Base-by-base conservation (phyloP, 2,113 vertebrate genomes). In the Leptodactylus fuscus region DNA sequence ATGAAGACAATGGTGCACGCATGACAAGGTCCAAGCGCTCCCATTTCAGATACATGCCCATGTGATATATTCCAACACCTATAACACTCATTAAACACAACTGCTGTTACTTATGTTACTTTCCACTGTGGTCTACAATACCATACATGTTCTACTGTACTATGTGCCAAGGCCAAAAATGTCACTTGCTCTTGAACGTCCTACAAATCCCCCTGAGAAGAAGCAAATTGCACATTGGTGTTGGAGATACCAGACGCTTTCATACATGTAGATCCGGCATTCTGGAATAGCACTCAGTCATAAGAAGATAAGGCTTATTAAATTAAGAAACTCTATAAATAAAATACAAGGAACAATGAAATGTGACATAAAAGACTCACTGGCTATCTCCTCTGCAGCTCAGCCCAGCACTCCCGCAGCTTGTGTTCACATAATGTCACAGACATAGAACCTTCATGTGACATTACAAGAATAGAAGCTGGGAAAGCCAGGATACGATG, bases 401-500 rank as follows among this genome's bases (percentile, higher is more conserved):
- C 18, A 22, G 58, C 24, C 27, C n/a, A 27, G 27, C 13, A 18
- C 62, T 67, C 62, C 29, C 7, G 67, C 0, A 70, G 69, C 36
- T 44, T 13, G 34, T 71, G 69, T 9, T 38, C 67, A 22, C 34
- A 32, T 69, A 70, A 36, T 38, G 67, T 71, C 69, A 41, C 38
- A 44, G 20, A 41, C 69, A 44, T 22, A 41, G 32, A 38, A 41
- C 36, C 20, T n/a, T 71, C 36, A 71, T 71, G 36, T 71, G 69
- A 71, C 36, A 71, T 24, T 41, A 44, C 69, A 71, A 71, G 69
- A 71, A 71, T 71, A 71, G 69, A 71, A 41, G 69, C 69, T 44
- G 10, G 8, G 51, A 20, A 55, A n/a, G 51, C 51, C 51, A 55
- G 51, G 20, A 55, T 22, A 55, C 51, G 5, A 55, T 55, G 51